Percentiles rank a stretch among this genome's conserved stretches.
These are phyloP conservation scores for Sarcoramphus papa DNA, from an alignment of 2,797 vertebrate species.

Conservation along the genomic window DNA sequence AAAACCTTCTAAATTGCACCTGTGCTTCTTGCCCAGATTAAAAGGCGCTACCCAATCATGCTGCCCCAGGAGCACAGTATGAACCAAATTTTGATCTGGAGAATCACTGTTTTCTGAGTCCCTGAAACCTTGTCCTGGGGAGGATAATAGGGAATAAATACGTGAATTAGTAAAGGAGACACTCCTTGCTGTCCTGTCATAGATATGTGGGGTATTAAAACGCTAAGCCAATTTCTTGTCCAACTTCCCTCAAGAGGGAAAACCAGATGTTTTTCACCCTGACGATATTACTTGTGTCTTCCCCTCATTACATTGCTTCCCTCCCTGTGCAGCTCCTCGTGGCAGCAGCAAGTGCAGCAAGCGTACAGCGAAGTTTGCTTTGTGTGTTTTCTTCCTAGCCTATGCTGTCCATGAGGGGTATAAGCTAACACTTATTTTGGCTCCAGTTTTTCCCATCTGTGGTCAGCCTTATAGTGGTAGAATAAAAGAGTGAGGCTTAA, in stretches of 20 bases:
- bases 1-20: neutral
- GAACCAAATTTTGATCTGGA: neutral
- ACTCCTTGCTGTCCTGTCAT: neutral
- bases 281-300: neutral
- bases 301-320: neutral
- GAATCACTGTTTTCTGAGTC: neutral
- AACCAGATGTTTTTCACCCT: neutral
- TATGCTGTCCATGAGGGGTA: fast-evolving
- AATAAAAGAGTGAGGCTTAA: neutral
- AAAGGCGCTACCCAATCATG: neutral
- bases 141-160: neutral
- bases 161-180: neutral
- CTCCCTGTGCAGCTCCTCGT: neutral
- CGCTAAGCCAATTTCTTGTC: neutral
- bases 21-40: neutral
- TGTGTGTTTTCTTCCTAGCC: neutral
- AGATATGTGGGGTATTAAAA: neutral
- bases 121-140: neutral
- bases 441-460: neutral
- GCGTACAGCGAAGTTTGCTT: neutral
- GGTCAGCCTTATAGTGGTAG: neutral
- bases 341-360: neutral
- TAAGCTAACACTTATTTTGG: neutral
- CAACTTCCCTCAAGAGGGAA: neutral
- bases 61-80: neutral